phyloP scores from a whole-genome alignment of 2,113 vertebrate species.

The Pedetes capensis region DNA sequence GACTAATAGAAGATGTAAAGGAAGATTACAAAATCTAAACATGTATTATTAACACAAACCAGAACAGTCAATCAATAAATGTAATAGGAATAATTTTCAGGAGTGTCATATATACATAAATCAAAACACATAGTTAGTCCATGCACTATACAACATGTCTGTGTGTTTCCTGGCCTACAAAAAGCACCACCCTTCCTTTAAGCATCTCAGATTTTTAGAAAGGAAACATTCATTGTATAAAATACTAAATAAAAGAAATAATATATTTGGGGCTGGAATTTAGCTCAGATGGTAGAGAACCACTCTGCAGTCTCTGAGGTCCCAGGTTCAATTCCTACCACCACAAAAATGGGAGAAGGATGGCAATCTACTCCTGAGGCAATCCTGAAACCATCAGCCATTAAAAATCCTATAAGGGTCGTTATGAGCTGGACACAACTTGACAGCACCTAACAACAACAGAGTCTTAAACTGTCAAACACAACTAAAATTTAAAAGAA shows the following conservation, averaged over 20 bases:
- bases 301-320: too few relatives aligned
- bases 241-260: constrained; percentile 32
- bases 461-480: not conserved
- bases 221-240: constrained; percentile 14
- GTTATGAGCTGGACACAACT: too few relatives aligned
- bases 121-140: constrained; percentile 18
- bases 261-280: too few relatives aligned
- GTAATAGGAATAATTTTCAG: constrained; percentile 51
- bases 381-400: too few relatives aligned
- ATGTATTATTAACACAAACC: constrained; percentile 73
- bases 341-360: too few relatives aligned
- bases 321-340: too few relatives aligned
- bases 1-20: constrained; percentile 13
- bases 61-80: constrained; percentile 79
- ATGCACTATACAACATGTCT: accelerated
- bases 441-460: too few relatives aligned
- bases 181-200: not conserved
- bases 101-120: constrained; percentile 22
- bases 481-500: not conserved
- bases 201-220: not conserved
- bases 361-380: too few relatives aligned
- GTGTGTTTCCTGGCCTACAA: not conserved
- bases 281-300: too few relatives aligned
- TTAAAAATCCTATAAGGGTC: too few relatives aligned
- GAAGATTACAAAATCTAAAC: constrained; percentile 44